Conservation (phyloP, 2,888 invertebrate species). For the Euplagia quadripunctaria region DNA sequence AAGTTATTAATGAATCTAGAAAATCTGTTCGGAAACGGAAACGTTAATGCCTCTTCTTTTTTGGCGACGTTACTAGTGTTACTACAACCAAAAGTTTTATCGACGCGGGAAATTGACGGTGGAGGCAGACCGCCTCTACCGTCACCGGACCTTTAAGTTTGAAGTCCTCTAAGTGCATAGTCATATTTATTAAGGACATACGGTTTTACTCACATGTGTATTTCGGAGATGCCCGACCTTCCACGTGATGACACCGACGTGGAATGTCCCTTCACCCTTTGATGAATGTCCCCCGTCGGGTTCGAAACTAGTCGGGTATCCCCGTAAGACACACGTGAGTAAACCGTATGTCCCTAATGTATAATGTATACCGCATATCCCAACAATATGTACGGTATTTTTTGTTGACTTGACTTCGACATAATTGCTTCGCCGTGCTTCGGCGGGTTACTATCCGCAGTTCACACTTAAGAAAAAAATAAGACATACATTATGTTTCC, state of each 20-base stretch:
- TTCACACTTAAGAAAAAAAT: not conserved
- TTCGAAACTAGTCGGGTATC: too few relatives aligned
- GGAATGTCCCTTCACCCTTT: too few relatives aligned
- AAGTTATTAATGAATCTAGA: too few relatives aligned
- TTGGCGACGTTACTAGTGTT: not conserved
- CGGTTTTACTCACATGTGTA: too few relatives aligned
- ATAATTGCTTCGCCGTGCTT: not conserved
- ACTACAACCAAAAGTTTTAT: not conserved
- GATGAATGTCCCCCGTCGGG: too few relatives aligned
- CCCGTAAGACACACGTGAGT: too few relatives aligned
- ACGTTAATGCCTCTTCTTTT: not conserved
- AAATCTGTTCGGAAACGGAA: too few relatives aligned
- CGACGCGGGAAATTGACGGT: not conserved
- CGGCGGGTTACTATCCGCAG: not conserved
- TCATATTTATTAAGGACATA: too few relatives aligned
- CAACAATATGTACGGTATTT: not conserved
- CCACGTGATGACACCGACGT: too few relatives aligned
- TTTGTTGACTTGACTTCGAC: not conserved
- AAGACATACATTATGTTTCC: not conserved
- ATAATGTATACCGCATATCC: not conserved
- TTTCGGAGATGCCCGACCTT: too few relatives aligned
- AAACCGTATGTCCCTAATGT: not conserved
- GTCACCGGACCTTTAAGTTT: too few relatives aligned
- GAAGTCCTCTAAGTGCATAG: too few relatives aligned
- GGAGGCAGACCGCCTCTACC: not conserved